A percentile compares a stretch with the other conserved stretches of the same genome.
These are phyloP conservation scores for Lysandra coridon DNA, from an alignment of 2,888 invertebrate species.

Conservation along the genomic window DNA sequence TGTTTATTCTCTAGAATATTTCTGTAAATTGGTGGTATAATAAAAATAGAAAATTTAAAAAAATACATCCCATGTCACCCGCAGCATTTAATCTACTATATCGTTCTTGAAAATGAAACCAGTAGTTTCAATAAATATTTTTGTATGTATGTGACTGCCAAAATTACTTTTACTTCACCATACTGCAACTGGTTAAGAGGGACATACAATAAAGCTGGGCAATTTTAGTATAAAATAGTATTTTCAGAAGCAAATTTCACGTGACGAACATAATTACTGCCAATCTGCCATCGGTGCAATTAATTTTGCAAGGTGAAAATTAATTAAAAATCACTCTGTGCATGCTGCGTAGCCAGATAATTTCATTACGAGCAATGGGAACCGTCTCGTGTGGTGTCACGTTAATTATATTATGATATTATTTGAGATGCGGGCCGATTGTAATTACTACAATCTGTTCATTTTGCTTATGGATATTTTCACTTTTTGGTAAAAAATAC, in stretches of 20 bases:
- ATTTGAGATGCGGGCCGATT: neutral
- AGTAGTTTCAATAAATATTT: too few species aligned
- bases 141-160: too few species aligned
- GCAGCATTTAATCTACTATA: too few species aligned
- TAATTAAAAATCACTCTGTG: conserved; percentile 14
- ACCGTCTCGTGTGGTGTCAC: neutral
- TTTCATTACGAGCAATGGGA: neutral
- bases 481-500: neutral
- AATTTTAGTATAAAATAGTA: neutral
- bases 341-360: conserved; percentile 3
- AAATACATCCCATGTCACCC: too few species aligned
- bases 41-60: too few species aligned
- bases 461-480: neutral
- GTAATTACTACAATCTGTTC: neutral
- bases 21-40: too few species aligned
- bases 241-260: neutral
- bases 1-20: too few species aligned
- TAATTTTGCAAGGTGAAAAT: conserved; percentile 6
- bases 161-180: neutral
- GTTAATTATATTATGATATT: neutral
- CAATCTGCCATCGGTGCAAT: neutral
- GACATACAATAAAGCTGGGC: neutral
- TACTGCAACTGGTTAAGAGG: too few species aligned
- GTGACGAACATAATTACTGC: neutral
- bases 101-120: too few species aligned